Percentiles rank a stretch among this genome's conserved stretches.
Evolutionary conservation across 2,113 vertebrate species (phyloP).

Genomic region (Scomber scombrus): DNA sequence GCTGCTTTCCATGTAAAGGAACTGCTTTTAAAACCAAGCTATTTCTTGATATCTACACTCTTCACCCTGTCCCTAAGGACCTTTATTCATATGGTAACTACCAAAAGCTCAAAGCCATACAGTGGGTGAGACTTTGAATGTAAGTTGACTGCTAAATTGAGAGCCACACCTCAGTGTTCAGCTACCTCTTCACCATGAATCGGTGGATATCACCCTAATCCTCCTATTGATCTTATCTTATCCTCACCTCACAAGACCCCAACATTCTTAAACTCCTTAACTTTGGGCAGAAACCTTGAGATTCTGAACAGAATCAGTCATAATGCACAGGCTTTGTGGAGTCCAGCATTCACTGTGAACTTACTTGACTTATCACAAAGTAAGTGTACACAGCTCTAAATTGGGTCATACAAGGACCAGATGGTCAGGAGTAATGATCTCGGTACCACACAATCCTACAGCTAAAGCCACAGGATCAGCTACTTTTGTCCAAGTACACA

Average conservation of each 20-base stretch:
- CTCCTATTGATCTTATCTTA: neutral
- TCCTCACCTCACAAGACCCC: neutral
- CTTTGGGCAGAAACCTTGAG: neutral
- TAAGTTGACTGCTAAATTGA: neutral
- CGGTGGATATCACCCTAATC: neutral
- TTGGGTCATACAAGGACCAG: neutral
- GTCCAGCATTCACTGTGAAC: neutral
- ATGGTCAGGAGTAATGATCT: conserved; percentile 1
- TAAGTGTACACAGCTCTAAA: neutral
- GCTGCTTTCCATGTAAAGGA: neutral
- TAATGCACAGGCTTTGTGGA: neutral
- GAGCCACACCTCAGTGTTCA: neutral
- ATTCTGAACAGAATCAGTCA: neutral
- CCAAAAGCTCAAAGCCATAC: neutral
- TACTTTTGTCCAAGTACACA: neutral
- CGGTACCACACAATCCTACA: conserved; percentile 10
- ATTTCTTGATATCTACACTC: conserved; percentile 13
- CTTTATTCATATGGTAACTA: neutral
- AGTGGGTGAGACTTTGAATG: neutral
- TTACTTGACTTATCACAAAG: neutral
- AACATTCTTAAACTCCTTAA: conserved; percentile 3
- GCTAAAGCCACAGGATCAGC: neutral
- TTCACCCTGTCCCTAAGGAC: neutral
- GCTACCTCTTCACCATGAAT: neutral
- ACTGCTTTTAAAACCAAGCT: conserved; percentile 12